Percentiles rank a stretch among this genome's conserved stretches.
phyloP scores from a whole-genome alignment of 2,113 vertebrate species.

The Meles meles region DNA sequence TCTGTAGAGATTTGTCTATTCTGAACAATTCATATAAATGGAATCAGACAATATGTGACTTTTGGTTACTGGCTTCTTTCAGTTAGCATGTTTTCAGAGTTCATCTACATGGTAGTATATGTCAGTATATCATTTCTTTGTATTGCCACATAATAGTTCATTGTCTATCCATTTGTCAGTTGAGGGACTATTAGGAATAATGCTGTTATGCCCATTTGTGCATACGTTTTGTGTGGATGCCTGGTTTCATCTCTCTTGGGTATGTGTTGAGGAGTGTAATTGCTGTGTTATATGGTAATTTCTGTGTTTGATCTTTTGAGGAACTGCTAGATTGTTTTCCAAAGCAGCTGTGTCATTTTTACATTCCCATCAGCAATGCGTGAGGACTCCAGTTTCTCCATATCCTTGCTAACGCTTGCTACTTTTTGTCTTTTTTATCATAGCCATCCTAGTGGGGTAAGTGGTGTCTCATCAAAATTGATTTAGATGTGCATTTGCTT shows the following conservation, averaged over 20 bases:
- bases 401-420: neutral
- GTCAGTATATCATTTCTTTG: neutral
- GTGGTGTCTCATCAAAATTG: neutral
- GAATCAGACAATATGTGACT: neutral
- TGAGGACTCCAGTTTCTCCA: neutral
- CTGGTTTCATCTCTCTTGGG: neutral
- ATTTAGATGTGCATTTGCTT: neutral
- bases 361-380: neutral
- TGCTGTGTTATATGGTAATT: neutral
- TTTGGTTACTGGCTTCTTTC: neutral
- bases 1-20: neutral
- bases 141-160: neutral
- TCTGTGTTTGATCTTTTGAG: neutral
- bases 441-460: neutral
- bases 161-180: neutral
- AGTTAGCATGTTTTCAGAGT: neutral
- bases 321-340: neutral
- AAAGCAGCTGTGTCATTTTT: neutral
- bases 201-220: neutral
- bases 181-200: neutral
- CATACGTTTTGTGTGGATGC: neutral
- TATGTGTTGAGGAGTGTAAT: neutral
- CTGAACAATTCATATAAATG: neutral
- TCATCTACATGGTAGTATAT: neutral
- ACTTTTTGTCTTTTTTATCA: neutral